phyloP scores from a whole-genome alignment of 2,113 vertebrate genomes.

The Lepus americanus region DNA sequence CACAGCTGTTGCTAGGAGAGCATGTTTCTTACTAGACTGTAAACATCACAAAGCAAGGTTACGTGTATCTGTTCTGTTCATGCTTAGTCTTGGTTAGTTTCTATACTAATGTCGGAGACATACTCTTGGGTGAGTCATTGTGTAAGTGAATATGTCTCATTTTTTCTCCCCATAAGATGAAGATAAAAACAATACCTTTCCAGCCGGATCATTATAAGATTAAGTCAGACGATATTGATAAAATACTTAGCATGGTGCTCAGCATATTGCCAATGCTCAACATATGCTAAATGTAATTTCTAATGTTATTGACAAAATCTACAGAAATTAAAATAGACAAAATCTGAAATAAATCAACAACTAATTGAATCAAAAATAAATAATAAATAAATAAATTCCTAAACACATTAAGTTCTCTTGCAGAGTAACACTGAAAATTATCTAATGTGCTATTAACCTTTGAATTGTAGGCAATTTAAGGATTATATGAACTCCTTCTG shows the following conservation, averaged over 20 bases:
- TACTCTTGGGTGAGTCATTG: not conserved
- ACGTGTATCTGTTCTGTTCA: not conserved
- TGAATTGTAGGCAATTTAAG: not conserved
- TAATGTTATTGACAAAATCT: not conserved
- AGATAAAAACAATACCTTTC: not conserved
- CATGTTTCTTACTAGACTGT: not conserved
- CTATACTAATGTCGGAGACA: not conserved
- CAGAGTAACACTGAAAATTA: slow-evolving; percentile 1
- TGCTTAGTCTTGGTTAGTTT: not conserved
- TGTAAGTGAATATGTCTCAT: not conserved
- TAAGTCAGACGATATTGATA: not conserved
- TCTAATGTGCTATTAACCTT: not conserved
- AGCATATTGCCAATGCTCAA: not conserved
- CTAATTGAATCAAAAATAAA: not conserved
- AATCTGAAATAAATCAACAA: slow-evolving; percentile 6
- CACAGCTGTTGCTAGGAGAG: not conserved
- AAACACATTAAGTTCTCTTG: not conserved
- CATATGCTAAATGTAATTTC: not conserved
- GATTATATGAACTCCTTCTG: not conserved
- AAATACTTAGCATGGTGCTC: not conserved
- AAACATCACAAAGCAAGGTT: not conserved
- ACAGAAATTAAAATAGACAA: not conserved
- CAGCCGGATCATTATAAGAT: not conserved
- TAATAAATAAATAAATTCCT: not conserved
- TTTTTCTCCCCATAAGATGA: slow-evolving; percentile 10